A percentile compares a stretch with the other conserved stretches of the same genome.
These are phyloP conservation scores for Microtus pennsylvanicus DNA, from an alignment of 2,113 vertebrate genomes.

Conservation along the genomic window DNA sequence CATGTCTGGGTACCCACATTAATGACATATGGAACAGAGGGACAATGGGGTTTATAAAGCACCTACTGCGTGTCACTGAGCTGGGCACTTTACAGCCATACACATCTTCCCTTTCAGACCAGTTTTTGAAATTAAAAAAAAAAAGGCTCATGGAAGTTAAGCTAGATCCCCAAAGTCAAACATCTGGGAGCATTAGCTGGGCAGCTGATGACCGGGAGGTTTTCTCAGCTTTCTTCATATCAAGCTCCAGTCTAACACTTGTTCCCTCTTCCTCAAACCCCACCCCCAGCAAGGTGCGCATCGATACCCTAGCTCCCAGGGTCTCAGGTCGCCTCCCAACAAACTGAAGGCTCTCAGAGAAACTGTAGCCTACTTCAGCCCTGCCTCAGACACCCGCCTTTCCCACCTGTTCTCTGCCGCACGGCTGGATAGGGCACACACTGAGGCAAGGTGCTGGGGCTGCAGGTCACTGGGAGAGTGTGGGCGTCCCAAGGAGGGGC, in stretches of 20 bases:
- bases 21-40: neutral
- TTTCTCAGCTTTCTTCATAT: neutral
- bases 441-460: neutral
- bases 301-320: too few relatives aligned
- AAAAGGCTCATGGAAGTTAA: neutral
- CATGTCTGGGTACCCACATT: too few relatives aligned
- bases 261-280: neutral
- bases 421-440: rapidly evolving
- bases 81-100: neutral
- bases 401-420: neutral
- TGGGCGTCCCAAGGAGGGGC: rapidly evolving
- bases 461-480: neutral
- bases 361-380: neutral
- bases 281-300: neutral
- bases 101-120: neutral
- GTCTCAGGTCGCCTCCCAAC: neutral
- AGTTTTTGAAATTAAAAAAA: neutral
- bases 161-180: neutral
- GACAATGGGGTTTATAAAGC: neutral
- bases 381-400: neutral
- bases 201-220: neutral
- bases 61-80: neutral
- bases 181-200: neutral
- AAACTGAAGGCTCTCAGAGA: neutral
- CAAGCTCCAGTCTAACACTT: neutral